Conservation (phyloP, 2,888 invertebrate species). For the Athalia rosae region DNA sequence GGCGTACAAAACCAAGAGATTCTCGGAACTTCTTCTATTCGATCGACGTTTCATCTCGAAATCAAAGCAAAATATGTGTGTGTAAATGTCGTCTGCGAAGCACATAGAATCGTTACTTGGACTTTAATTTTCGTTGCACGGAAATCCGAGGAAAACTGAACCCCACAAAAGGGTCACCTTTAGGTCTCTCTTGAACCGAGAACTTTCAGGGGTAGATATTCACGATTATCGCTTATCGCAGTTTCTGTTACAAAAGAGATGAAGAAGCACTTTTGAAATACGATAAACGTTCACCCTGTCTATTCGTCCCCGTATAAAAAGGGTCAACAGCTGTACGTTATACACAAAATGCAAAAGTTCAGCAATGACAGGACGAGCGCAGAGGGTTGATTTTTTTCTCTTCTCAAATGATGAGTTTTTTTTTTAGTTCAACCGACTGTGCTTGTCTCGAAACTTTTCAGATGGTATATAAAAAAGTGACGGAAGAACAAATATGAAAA, state of each 20-base stretch:
- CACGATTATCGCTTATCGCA: constrained; percentile 22
- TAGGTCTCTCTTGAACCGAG: too few relatives aligned
- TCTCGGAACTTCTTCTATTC: background rate
- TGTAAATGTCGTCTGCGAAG: too few relatives aligned
- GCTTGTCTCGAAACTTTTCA: too few relatives aligned
- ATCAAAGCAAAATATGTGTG: too few relatives aligned
- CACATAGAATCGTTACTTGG: too few relatives aligned
- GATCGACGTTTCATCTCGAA: background rate
- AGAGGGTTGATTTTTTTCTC: too few relatives aligned
- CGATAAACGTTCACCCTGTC: background rate
- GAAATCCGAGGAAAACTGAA: background rate
- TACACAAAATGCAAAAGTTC: background rate
- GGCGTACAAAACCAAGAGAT: background rate
- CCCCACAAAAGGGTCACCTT: background rate
- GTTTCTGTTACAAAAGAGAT: background rate
- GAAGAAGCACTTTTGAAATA: constrained; percentile 9
- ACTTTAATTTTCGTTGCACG: constrained; percentile 16
- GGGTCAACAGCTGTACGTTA: background rate
- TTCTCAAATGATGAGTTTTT: too few relatives aligned
- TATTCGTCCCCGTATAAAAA: constrained; percentile 5
- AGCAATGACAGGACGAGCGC: too few relatives aligned
- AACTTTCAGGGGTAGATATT: background rate
- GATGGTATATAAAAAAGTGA: too few relatives aligned
- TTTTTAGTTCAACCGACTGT: too few relatives aligned
- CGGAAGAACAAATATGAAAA: too few relatives aligned